Conservation (phyloP, 2,113 vertebrate species). For the Tachuris rubrigastra region DNA sequence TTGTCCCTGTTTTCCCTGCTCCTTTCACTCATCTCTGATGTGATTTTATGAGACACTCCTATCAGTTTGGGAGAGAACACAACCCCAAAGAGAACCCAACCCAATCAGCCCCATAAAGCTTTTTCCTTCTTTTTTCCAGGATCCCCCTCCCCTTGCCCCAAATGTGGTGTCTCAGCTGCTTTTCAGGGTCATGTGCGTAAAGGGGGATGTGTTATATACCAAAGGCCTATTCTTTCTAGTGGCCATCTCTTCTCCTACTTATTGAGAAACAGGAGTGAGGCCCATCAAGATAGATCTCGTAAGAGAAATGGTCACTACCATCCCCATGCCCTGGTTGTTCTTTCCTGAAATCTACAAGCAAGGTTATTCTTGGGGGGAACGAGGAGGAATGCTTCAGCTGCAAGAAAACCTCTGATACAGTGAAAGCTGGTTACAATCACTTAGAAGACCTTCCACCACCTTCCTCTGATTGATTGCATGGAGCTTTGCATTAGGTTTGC, state of each 20-base stretch:
- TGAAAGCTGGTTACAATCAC: background rate
- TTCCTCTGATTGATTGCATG: background rate
- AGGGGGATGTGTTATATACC: background rate
- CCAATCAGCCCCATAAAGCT: conserved; percentile 36
- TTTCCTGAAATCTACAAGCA: background rate
- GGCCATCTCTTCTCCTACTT: background rate
- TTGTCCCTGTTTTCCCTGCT: conserved; percentile 13
- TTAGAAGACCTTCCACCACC: background rate
- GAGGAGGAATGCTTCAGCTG: background rate
- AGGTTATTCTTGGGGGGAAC: background rate
- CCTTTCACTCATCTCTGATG: conserved; percentile 15
- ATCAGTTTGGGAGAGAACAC: conserved; percentile 49
- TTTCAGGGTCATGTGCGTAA: background rate
- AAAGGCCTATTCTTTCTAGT: conserved; percentile 12
- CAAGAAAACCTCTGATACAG: background rate
- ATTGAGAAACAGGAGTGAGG: background rate
- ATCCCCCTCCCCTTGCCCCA: background rate
- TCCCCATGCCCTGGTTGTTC: background rate
- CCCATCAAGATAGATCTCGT: background rate
- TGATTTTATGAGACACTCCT: conserved; percentile 66
- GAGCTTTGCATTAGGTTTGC: background rate
- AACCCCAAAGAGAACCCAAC: conserved; percentile 58
- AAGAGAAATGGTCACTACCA: background rate
- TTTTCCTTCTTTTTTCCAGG: background rate
- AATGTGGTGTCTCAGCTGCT: background rate